phyloP scores from a whole-genome alignment of 2,888 invertebrate genomes.

The Orgyia antiqua region DNA sequence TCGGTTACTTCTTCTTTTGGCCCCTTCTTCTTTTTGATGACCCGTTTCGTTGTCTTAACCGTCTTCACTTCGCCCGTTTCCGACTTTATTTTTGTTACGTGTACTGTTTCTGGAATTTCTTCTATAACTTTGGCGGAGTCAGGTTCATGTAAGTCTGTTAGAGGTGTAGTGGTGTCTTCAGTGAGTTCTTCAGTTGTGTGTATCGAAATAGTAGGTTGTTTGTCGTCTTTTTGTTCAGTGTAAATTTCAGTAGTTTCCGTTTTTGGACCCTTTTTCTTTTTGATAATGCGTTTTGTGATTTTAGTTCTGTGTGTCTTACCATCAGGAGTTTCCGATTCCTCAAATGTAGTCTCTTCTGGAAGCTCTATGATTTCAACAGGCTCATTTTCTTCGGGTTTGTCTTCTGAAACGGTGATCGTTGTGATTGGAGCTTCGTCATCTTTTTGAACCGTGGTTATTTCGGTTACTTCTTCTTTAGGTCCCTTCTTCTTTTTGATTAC shows the following conservation, averaged over 20 bases:
- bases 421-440: conserved; percentile 11
- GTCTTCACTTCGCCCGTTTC: conserved; percentile 1
- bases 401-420: conserved; percentile 10
- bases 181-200: conserved; percentile 2
- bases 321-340: conserved; percentile 11
- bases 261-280: conserved; percentile 31
- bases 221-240: conserved; percentile 1
- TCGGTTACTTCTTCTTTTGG: conserved; percentile 15
- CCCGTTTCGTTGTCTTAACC: conserved; percentile 29
- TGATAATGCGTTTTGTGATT: conserved; percentile 31
- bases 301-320: conserved; percentile 16
- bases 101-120: conserved; percentile 1
- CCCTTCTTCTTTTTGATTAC: conserved; percentile 28
- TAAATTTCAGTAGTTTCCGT: conserved; percentile 1
- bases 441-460: conserved; percentile 6
- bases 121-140: background rate
- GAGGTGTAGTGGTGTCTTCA: background rate
- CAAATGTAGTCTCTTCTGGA: conserved; percentile 35
- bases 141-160: background rate
- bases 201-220: background rate
- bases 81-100: background rate
- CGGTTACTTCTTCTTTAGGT: conserved; percentile 11
- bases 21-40: conserved; percentile 29
- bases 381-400: conserved; percentile 15
- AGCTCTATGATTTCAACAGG: background rate